A percentile compares a stretch with the other conserved stretches of the same genome.
These are phyloP conservation scores for Antennarius striatus DNA, from an alignment of 2,113 vertebrate genomes.

Conservation along the genomic window DNA sequence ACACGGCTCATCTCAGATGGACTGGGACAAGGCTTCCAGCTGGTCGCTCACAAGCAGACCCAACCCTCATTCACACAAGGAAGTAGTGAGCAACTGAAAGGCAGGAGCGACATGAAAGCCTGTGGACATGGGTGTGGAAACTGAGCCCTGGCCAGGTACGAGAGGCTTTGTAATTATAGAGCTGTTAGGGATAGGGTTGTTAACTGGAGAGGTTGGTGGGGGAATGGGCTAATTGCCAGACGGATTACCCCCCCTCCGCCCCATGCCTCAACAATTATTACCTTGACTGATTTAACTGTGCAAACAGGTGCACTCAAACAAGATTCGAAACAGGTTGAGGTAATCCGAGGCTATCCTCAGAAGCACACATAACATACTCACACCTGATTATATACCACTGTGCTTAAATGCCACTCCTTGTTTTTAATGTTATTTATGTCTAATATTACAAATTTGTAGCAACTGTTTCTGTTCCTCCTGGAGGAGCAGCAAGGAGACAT, in stretches of 20 bases:
- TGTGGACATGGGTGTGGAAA: constrained; percentile 62
- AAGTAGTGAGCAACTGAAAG: constrained; percentile 47
- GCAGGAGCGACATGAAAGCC: constrained; percentile 69
- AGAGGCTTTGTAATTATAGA: constrained; percentile 86
- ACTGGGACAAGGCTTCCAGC: constrained; percentile 59
- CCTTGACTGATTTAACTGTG: constrained; percentile 91
- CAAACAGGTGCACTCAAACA: constrained; percentile 97
- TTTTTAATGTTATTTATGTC: constrained; percentile 2
- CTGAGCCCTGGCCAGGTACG: constrained; percentile 69
- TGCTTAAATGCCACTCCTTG: neutral
- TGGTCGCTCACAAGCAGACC: constrained; percentile 45
- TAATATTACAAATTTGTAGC: constrained; percentile 42
- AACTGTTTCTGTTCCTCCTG: constrained; percentile 79
- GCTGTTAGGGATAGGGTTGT: constrained; percentile 93
- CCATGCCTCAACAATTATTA: constrained; percentile 83
- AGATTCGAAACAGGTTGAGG: constrained; percentile 84
- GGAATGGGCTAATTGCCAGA: constrained; percentile 84
- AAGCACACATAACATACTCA: constrained; percentile 22
- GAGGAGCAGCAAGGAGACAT: constrained; percentile 48
- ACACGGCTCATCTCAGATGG: constrained; percentile 73
- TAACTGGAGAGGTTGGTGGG: constrained; percentile 82
- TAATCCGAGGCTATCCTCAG: constrained; percentile 81
- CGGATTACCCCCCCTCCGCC: constrained; percentile 86
- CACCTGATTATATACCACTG: constrained; percentile 37
- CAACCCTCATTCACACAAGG: constrained; percentile 46